A percentile compares a stretch with the other conserved stretches of the same genome.
Evolutionary conservation across 35 echinoderm and acorn worm species (phyloP).

Genomic region (Eucidaris tribuloides): DNA sequence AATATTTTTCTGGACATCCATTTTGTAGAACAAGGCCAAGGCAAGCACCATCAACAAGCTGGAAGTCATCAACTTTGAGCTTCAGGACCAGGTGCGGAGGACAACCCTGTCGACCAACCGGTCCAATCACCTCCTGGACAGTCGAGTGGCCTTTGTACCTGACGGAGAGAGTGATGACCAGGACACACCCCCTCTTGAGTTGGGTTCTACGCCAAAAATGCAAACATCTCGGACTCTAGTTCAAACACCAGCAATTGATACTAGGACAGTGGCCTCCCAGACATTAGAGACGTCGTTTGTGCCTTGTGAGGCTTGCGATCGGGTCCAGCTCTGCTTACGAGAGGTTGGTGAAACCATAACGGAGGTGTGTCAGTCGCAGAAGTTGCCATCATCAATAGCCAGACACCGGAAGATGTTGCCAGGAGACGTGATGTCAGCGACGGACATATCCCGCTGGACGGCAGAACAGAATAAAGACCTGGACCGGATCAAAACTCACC

Average conservation of each 20-base stretch:
- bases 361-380: conserved; percentile 76
- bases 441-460: conserved; percentile 66
- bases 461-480: conserved; percentile 78
- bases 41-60: conserved; percentile 76
- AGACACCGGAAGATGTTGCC: conserved; percentile 44
- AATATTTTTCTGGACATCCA: too few species aligned
- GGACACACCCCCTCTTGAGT: background rate
- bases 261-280: conserved; percentile 78
- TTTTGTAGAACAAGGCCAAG: conserved; percentile 85
- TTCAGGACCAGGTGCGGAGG: conserved; percentile 59
- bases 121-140: conserved; percentile 7
- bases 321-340: conserved; percentile 75
- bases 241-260: conserved; percentile 36
- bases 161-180: conserved; percentile 13
- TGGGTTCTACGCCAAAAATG: background rate
- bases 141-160: background rate
- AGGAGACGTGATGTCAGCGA: conserved; percentile 58
- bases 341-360: conserved; percentile 64
- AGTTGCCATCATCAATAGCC: conserved; percentile 47
- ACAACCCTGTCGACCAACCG: background rate
- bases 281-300: conserved; percentile 94
- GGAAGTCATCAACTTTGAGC: conserved; percentile 73
- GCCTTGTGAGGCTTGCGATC: conserved; percentile 84
- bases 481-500: conserved; percentile 54
- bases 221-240: too few species aligned